These are phyloP conservation scores for Idaea aversata DNA, from an alignment of 2,888 invertebrate species.

Conservation along the genomic window DNA sequence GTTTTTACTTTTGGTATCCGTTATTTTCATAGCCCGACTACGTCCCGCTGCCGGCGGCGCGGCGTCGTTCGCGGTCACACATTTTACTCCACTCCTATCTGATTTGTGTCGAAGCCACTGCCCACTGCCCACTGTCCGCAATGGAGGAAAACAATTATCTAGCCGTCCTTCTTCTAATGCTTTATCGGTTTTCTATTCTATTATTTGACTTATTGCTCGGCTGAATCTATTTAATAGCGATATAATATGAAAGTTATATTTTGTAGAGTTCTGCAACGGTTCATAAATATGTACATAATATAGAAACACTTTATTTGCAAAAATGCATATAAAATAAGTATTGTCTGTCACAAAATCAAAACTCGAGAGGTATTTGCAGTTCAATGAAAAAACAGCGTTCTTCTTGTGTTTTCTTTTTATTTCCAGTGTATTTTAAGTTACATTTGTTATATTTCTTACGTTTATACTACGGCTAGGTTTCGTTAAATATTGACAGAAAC, in stretches of 20 bases:
- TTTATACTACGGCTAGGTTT: too few relatives aligned
- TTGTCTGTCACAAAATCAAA: too few relatives aligned
- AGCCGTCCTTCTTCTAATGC: conserved; percentile 10
- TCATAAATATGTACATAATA: neutral
- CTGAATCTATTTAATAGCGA: neutral
- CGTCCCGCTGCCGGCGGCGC: conserved; percentile 26
- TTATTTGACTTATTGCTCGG: neutral
- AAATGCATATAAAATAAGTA: too few relatives aligned
- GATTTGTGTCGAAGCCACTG: conserved; percentile 48
- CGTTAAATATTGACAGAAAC: too few relatives aligned
- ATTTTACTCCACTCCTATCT: conserved; percentile 60
- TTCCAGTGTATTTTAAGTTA: too few relatives aligned
- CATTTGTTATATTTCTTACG: too few relatives aligned
- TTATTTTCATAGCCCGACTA: conserved; percentile 25
- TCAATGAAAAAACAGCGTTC: too few relatives aligned
- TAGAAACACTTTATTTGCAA: too few relatives aligned
- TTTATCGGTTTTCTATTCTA: neutral
- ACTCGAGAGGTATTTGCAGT: too few relatives aligned
- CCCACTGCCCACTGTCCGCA: conserved; percentile 41
- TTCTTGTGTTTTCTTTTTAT: too few relatives aligned
- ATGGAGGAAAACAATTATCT: conserved; percentile 62
- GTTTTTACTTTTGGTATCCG: conserved; percentile 4
- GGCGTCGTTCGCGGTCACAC: conserved; percentile 38
- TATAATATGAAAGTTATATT: neutral
- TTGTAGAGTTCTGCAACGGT: neutral